phyloP scores from a whole-genome alignment of 2,888 invertebrate genomes.

The Thereva unica region DNA sequence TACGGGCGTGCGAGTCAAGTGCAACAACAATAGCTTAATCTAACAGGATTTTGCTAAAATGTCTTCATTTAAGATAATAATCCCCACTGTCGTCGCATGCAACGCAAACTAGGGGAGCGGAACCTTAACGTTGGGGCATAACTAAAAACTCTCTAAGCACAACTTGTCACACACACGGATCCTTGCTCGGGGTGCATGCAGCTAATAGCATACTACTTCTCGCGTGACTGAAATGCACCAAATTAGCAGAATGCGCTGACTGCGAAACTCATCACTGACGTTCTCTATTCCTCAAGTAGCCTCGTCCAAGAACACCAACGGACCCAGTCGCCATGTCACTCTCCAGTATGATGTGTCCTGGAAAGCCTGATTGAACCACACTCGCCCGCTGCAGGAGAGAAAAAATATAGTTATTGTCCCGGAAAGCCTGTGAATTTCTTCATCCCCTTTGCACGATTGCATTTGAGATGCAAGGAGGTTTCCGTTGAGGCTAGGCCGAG shows the following conservation, averaged over 20 bases:
- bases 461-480: conserved; percentile 14
- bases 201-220: conserved; percentile 17
- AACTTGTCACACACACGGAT: too few species aligned
- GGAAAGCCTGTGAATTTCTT: conserved; percentile 30
- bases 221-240: conserved; percentile 24
- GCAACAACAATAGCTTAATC: too few species aligned
- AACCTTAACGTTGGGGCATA: too few species aligned
- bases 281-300: background rate
- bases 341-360: conserved; percentile 6
- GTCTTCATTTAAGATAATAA: too few species aligned
- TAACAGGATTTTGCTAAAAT: too few species aligned
- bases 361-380: background rate
- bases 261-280: background rate
- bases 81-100: too few species aligned
- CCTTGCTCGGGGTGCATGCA: conserved; percentile 6
- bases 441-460: conserved; percentile 19
- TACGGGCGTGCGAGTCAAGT: too few species aligned
- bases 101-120: too few species aligned
- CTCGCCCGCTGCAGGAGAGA: background rate
- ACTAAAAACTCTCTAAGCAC: too few species aligned
- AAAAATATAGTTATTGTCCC: conserved; percentile 10
- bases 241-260: background rate
- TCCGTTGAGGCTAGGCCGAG: background rate
- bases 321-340: conserved; percentile 1
- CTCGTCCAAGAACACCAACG: background rate